Evolutionary conservation across 2,888 invertebrate genomes (phyloP).

Genomic region (Scaeva pyrastri): DNA sequence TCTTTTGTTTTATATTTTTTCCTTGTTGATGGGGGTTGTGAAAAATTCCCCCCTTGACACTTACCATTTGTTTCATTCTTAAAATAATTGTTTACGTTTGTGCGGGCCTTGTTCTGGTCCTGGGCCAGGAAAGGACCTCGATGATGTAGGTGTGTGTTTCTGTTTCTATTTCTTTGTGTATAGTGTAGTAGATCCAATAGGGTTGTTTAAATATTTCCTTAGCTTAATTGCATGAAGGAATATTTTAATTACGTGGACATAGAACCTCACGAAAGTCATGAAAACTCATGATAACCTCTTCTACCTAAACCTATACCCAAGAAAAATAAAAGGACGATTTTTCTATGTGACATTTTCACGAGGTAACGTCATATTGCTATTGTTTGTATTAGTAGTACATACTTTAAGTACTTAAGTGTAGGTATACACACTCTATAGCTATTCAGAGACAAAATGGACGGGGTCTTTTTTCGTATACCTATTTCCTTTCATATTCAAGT

Average conservation of each 20-base stretch:
- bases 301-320: too few species aligned
- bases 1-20: background rate
- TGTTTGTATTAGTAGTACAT: background rate
- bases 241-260: conserved; percentile 57
- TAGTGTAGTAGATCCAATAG: background rate
- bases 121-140: background rate
- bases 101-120: too few species aligned
- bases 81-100: background rate
- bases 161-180: background rate
- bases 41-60: background rate
- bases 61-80: background rate
- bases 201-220: conserved; percentile 41
- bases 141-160: background rate
- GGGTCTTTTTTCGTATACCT: background rate
- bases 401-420: too few species aligned
- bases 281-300: conserved; percentile 9
- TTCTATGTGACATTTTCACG: conserved; percentile 6
- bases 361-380: background rate
- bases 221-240: conserved; percentile 55
- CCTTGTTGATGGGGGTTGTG: background rate
- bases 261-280: background rate
- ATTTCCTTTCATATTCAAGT: conserved; percentile 12
- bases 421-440: background rate
- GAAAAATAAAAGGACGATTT: background rate
- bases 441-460: conserved; percentile 1